Evolutionary conservation across 1,140 invertebrate genomes (phyloP), one percentile per base, ranked within the genome.

Genomic region (Sarcophaga bullata): DNA sequence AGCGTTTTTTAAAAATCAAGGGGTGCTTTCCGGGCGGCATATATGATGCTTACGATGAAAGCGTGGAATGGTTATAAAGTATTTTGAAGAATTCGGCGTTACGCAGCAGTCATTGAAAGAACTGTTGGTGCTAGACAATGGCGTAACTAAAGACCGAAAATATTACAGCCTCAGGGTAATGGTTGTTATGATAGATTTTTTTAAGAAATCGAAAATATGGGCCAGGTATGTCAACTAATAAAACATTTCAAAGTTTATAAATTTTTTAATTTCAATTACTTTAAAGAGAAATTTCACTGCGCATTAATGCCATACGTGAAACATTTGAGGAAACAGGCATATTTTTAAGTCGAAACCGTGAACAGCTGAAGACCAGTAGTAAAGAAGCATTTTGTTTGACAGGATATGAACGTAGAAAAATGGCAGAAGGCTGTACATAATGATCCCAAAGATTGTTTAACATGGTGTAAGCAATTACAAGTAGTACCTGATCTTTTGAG

Each of bases 241-340:
- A 37, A 58, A 10, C 3, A n/a, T 17, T 52, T 37, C 4, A 52
- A 17, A 50, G 15, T 37, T 52, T 49, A n/a, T 52, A 19, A 49
- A 73, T 48, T 54, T 17, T 62, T 19, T 19, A 68, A 68, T 68
- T 76, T 19, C 8, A 8, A 49, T 37, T 72, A 4, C 9, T 54
- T 82, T 82, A 46, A 11, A 92, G 92, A 90, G 95, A 95, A 88
- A 91, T 98, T 62, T 94, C 95, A 6, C 91, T 97, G 80, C 91
- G 97, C 84, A 95, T 98, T 82, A 94, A 94, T 84, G 96, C 96
- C 13, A 95, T 98, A 83, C 91, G 97, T 84, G 97, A 98, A 91
- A 96, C 96, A 47, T 98, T 98, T 92, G 97, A 98, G 91, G 97
- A 98, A 90, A 93, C 95, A 84, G 97, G 97, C 3, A 91, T 98